Percentiles rank a stretch among this genome's conserved stretches.
phyloP scores from a whole-genome alignment of 2,888 invertebrate species.

The Geophilus truncorum region DNA sequence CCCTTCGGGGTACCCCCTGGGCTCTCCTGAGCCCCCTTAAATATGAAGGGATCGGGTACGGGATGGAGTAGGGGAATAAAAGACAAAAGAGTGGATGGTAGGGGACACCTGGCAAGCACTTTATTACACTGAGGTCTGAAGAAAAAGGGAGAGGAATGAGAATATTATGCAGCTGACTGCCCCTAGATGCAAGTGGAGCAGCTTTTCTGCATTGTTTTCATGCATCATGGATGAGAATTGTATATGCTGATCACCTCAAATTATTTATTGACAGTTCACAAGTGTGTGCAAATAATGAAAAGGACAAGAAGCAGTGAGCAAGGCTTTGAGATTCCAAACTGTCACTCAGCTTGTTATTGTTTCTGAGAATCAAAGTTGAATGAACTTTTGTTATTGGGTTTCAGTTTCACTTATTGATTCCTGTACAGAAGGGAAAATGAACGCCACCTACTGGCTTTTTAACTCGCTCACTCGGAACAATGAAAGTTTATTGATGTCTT shows the following conservation, averaged over 20 bases:
- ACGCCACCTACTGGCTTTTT: background rate
- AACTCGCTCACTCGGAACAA: too few species aligned
- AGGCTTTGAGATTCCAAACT: background rate
- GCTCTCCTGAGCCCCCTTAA: constrained; percentile 6
- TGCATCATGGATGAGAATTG: constrained; percentile 11
- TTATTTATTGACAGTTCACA: background rate
- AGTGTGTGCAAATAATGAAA: background rate
- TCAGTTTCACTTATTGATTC: background rate
- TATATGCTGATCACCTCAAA: background rate
- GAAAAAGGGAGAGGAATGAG: constrained; percentile 16
- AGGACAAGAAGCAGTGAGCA: background rate
- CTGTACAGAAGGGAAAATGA: background rate
- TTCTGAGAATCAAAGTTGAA: background rate
- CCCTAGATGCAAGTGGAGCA: background rate
- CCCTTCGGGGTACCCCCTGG: background rate
- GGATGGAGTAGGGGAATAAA: background rate
- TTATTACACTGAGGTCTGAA: background rate
- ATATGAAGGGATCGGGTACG: background rate
- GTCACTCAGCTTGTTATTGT: background rate
- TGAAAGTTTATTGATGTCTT: too few species aligned
- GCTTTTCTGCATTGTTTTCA: constrained; percentile 12
- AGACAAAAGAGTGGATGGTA: constrained; percentile 3
- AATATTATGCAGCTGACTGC: constrained; percentile 7
- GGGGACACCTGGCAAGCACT: constrained; percentile 12
- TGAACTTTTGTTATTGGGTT: background rate